Conservation (phyloP, 2,113 vertebrate genomes). For the Rafetus swinhoei region DNA sequence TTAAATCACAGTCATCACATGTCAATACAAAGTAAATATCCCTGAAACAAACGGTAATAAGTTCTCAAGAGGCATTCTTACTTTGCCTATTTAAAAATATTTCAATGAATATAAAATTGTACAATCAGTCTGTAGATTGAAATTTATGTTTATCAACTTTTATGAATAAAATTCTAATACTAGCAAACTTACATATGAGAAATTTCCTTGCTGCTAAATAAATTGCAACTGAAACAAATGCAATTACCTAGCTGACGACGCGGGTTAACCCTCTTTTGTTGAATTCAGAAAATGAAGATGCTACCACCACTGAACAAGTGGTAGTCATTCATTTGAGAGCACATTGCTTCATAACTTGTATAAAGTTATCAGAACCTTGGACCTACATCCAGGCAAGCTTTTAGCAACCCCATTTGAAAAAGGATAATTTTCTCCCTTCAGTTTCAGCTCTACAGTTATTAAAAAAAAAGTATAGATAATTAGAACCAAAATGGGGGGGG, state of each 20-base stretch:
- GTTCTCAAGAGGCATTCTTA: neutral
- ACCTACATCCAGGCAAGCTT: fast-evolving
- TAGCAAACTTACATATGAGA: neutral
- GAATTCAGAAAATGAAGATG: fast-evolving
- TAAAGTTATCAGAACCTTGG: neutral
- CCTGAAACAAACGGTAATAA: neutral
- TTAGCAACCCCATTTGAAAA: neutral
- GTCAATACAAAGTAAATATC: neutral
- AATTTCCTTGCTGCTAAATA: neutral
- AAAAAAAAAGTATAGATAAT: fast-evolving
- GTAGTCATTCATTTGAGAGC: neutral
- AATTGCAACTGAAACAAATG: neutral
- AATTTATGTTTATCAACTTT: neutral
- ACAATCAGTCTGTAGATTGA: neutral
- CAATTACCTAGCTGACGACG: fast-evolving
- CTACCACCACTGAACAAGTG: fast-evolving
- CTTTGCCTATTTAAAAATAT: neutral
- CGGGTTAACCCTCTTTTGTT: fast-evolving
- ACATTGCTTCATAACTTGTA: fast-evolving
- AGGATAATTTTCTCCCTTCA: neutral
- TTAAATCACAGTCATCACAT: neutral
- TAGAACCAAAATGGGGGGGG: neutral
- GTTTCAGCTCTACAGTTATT: neutral
- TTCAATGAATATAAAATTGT: no score
- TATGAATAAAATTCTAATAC: neutral